Evolutionary conservation across 2,113 vertebrate genomes (phyloP).

Genomic region (Spea multiplicata): DNA sequence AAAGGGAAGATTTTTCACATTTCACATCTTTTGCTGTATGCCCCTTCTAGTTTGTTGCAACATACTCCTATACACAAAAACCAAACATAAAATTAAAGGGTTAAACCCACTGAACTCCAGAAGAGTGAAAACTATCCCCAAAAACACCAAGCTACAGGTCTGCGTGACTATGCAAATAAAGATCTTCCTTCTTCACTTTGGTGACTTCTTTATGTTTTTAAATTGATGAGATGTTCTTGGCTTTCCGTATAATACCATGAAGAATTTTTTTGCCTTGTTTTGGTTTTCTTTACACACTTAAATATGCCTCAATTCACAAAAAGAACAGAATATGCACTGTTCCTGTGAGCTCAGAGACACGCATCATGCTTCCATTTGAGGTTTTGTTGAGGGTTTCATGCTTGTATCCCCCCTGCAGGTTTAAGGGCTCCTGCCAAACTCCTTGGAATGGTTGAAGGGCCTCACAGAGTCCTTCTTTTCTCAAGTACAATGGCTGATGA

Average conservation of each 20-base stretch:
- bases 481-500: conserved; percentile 29
- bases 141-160: no score
- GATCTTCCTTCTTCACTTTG: conserved; percentile 4
- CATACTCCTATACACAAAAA: no score
- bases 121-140: no score
- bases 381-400: conserved; percentile 31
- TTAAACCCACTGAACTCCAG: no score
- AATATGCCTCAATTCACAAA: conserved; percentile 20
- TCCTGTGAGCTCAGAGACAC: conserved; percentile 3
- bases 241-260: conserved; percentile 1
- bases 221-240: conserved; percentile 12
- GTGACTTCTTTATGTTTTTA: background rate
- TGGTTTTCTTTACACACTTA: conserved; percentile 10
- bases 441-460: conserved; percentile 20
- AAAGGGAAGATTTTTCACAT: no score
- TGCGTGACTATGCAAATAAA: conserved; percentile 5
- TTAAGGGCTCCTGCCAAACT: conserved; percentile 34
- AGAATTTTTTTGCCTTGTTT: background rate
- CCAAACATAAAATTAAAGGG: no score
- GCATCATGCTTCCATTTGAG: conserved; percentile 26
- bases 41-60: no score
- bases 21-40: no score
- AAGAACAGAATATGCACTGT: conserved; percentile 25
- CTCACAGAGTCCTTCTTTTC: conserved; percentile 16
- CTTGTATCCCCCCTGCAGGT: conserved; percentile 36